Evolutionary conservation across 2,888 invertebrate genomes (phyloP), one percentile per base, ranked within the genome.

Genomic region (Sclerodermus sp.): DNA sequence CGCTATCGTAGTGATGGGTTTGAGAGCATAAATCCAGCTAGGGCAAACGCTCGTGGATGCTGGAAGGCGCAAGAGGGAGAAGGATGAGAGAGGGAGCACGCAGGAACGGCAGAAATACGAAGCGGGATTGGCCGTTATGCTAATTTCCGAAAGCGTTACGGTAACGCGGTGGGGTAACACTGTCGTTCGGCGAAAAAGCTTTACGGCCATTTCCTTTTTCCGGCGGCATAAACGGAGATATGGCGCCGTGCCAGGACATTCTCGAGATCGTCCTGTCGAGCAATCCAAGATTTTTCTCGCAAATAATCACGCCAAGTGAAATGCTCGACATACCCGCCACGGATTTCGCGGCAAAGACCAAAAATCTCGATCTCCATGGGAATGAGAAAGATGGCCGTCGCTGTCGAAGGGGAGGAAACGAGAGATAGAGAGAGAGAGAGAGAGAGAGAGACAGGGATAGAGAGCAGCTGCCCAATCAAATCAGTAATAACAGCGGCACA

Each of bases 201-300:
- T 50, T 49, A 47, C 44, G 44, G 49, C 40, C 40, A 40, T 51
- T 50, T 36, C 42, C 45, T 53, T 53, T 54, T 42, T 47, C 39
- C 37, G 17, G 38, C 36, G 45, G 16, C 14, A 47, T 49, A 57
- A 55, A 55, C 51, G 54, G 42, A 44, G 45, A 56, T 30, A 50
- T 66, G 66, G 64, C 65, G 51, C 51, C 49, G 47, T 56, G 60
- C 59, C 65, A 64, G 44, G 45, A 52, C 45, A 39, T 44, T 51
- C 39, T 29, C 44, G 45, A 53, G 49, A 58, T 51, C 47, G 42
- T 42, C 45, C 42, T 43, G 43, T 31, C 48, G 47, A 34, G 43
- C 44, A 45, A 52, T 53, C 42, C 47, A 13, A 42, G 49, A 50
- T 55, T 57, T 55, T 50, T 47, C 52, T 55, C 42, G 55, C 52